These are phyloP conservation scores for Xestia ashworthii DNA, from an alignment of 2,888 invertebrate genomes.

Conservation along the genomic window DNA sequence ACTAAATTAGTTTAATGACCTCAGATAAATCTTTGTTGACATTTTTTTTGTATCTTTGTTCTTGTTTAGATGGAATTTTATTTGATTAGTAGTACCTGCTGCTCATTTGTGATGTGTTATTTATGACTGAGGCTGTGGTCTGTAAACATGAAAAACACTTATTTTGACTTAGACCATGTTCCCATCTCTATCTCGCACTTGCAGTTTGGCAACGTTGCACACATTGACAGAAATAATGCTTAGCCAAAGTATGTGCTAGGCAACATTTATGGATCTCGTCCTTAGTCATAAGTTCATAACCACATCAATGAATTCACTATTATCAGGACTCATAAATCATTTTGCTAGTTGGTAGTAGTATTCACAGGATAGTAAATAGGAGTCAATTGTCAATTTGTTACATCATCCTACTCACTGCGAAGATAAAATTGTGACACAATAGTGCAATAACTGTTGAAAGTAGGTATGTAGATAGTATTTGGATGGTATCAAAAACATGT, in stretches of 20 bases:
- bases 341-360: slow-evolving; percentile 25
- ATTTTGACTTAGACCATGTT: neutral
- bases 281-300: neutral
- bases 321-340: slow-evolving; percentile 11
- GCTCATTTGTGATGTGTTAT: slow-evolving; percentile 4
- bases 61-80: neutral
- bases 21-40: slow-evolving; percentile 29
- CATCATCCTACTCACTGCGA: slow-evolving; percentile 33
- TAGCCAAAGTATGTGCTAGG: neutral
- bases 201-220: neutral
- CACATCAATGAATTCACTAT: slow-evolving; percentile 31
- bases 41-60: neutral
- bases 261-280: neutral
- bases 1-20: slow-evolving; percentile 34
- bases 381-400: slow-evolving; percentile 36
- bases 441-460: slow-evolving; percentile 37
- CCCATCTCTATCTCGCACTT: neutral
- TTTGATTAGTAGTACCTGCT: slow-evolving; percentile 10
- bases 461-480: slow-evolving; percentile 18
- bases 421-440: slow-evolving; percentile 36
- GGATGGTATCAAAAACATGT: slow-evolving; percentile 38
- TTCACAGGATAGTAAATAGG: slow-evolving; percentile 17
- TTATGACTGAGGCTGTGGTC: neutral
- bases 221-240: neutral
- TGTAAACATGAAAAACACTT: neutral